These are phyloP conservation scores for Metacarcinus magister DNA, from an alignment of 2,888 invertebrate genomes.

Conservation along the genomic window DNA sequence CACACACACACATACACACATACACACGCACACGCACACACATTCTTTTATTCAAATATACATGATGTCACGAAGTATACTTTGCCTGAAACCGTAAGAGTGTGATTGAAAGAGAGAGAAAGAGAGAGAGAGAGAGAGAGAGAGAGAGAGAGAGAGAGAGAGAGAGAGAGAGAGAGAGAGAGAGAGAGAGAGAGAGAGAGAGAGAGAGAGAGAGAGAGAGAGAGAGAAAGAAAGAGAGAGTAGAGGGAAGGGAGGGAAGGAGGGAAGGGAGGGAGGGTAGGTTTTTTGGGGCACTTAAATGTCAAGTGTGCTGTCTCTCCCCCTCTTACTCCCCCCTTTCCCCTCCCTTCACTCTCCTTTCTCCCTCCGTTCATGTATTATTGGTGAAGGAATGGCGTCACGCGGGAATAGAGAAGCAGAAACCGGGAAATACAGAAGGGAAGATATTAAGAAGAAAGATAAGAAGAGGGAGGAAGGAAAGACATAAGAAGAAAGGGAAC, in stretches of 20 bases:
- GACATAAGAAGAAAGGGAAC: background rate
- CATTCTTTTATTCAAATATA: background rate
- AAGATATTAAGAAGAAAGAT: background rate
- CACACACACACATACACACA: constrained; percentile 50
- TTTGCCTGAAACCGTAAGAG: background rate
- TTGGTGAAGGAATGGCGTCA: constrained; percentile 49
- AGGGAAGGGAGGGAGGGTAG: background rate
- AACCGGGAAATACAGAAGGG: background rate
- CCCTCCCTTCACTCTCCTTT: background rate
- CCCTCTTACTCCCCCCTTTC: background rate
- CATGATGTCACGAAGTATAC: background rate
- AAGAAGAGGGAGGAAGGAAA: too few relatives aligned
- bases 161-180: background rate
- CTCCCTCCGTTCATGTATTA: background rate
- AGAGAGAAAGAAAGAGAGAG: constrained; percentile 50
- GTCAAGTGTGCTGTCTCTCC: constrained; percentile 52
- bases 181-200: background rate
- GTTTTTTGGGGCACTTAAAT: background rate
- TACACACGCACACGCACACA: constrained; percentile 5
- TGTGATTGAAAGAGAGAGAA: background rate
- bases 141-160: too few relatives aligned
- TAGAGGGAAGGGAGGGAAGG: background rate
- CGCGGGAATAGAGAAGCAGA: background rate
- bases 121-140: too few relatives aligned
- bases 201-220: background rate